phyloP scores from a whole-genome alignment of 2,797 vertebrate genomes.

The Enteromius anoplus region DNA sequence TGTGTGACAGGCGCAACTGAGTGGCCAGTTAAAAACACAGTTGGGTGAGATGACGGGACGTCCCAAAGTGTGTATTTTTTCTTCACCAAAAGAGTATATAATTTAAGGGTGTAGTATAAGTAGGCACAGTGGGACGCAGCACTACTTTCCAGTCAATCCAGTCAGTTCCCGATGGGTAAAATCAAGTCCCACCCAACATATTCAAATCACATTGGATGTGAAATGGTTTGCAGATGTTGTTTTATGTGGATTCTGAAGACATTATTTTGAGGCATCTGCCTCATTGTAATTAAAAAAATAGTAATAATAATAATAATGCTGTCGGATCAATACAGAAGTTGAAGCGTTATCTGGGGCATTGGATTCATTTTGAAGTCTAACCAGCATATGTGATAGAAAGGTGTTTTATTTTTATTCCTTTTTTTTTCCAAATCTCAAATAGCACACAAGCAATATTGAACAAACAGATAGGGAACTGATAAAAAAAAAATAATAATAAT shows the following conservation, averaged over 20 bases:
- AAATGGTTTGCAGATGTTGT: background rate
- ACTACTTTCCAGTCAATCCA: background rate
- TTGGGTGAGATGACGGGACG: too few species aligned
- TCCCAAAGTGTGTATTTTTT: too few species aligned
- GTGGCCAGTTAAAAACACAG: too few species aligned
- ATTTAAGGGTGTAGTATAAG: too few species aligned
- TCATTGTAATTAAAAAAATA: background rate
- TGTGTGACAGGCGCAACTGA: too few species aligned
- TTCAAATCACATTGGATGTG: background rate
- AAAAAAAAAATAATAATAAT: slow-evolving; percentile 10
- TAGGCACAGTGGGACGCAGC: too few species aligned
- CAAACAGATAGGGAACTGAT: slow-evolving; percentile 44
- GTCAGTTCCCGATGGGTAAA: background rate
- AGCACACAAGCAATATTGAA: slow-evolving; percentile 37
- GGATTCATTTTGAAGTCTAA: slow-evolving; percentile 19
- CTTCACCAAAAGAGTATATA: too few species aligned
- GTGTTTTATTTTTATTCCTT: background rate
- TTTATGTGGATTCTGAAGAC: background rate
- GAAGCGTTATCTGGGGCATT: background rate
- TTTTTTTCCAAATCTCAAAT: background rate
- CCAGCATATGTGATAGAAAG: background rate
- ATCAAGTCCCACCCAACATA: background rate
- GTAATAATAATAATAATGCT: background rate
- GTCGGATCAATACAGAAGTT: background rate
- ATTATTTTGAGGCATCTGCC: background rate